phyloP scores from a whole-genome alignment of 2,113 vertebrate species.

The Geococcyx californianus region DNA sequence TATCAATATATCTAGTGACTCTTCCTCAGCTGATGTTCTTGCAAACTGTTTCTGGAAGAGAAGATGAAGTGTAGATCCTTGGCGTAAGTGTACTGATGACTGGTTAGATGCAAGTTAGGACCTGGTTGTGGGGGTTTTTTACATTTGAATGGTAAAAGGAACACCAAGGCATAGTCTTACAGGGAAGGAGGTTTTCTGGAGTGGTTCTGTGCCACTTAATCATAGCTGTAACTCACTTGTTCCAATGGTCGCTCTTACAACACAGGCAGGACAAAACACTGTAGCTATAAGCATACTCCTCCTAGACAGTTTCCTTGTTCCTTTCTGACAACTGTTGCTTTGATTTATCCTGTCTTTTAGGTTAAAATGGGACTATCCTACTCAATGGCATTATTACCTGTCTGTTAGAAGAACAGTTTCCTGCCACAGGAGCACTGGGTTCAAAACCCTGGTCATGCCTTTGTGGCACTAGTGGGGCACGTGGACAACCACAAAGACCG shows the following conservation, averaged over 20 bases:
- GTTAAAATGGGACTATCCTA: background rate
- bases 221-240: background rate
- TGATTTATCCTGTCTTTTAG: background rate
- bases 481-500: background rate
- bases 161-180: background rate
- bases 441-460: background rate
- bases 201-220: background rate
- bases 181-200: background rate
- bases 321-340: background rate
- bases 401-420: background rate
- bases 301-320: background rate
- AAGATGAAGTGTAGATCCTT: background rate
- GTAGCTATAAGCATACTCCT: background rate
- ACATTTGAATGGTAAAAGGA: background rate
- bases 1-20: background rate
- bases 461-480: background rate
- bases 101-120: background rate
- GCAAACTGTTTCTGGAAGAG: background rate
- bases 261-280: background rate
- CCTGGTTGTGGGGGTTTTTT: background rate
- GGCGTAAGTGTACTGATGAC: background rate
- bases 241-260: fast-evolving
- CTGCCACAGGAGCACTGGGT: fast-evolving
- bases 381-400: background rate
- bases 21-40: background rate